Evolutionary conservation across 1,140 invertebrate species (phyloP), one percentile per base, ranked within the genome.

Genomic region (Scaptomyza hsui): DNA sequence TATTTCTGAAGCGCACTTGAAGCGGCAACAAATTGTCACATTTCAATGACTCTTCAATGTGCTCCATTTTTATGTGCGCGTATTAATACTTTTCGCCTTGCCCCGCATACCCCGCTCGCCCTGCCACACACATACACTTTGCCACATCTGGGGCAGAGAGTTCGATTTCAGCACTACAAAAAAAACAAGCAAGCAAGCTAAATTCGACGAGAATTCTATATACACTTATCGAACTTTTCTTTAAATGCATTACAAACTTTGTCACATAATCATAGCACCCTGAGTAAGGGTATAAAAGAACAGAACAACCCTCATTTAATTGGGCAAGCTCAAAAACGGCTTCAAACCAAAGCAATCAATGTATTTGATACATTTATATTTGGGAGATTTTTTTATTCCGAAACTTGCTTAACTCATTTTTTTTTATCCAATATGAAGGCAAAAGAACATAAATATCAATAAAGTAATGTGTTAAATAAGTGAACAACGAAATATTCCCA

Each of bases 11-110:
- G 44, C 62, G 67, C 81, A 85, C 80, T 85, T 85, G 73, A 85
- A 37, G 64, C 56, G 62, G 61, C 70, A 59, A 71, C 73, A 77
- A 86, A 86, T 86, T 86, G 81, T 86, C 81, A 85, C 81, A 81
- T 88, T 86, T 86, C 77, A 86, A 85, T 82, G 47, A 59, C 62
- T 64, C 69, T 64, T 63, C 71, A 69, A 82, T 82, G 70, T 64
- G 74, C 78, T 76, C 78, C 74, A 81, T 78, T 82, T 80, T 55
- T 9, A 37, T 42, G 19, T 32, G 74, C 67, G 49, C 67, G 59
- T 69, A 62, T 60, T 76, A 70, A 69, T 78, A 72, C 57, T 71
- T 57, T 71, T 47, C 24, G 68, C 61, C 68, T 71, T 71, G 68
- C 52, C 51, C 19, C 52, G 29, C n/a, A n/a, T 12, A n/a, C 21